phyloP scores from a whole-genome alignment of 2,888 invertebrate species.

The Dynastes tityus region DNA sequence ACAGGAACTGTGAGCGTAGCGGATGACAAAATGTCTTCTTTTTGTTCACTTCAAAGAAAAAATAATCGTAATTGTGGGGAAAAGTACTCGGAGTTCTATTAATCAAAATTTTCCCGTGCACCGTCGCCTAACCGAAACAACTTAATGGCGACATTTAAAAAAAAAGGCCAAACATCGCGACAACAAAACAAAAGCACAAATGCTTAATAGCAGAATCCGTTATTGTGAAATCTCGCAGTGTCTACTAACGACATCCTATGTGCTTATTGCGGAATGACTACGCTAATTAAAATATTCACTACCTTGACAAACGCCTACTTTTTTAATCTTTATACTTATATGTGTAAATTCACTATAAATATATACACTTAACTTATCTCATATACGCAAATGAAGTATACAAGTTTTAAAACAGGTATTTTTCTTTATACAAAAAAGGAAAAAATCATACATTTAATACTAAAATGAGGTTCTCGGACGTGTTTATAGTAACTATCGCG shows the following conservation, averaged over 20 bases:
- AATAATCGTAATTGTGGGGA: constrained; percentile 44
- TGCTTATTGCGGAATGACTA: constrained; percentile 3
- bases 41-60: constrained; percentile 23
- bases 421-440: too few species aligned
- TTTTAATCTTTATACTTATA: too few species aligned
- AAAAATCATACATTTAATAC: too few species aligned
- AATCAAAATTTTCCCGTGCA: constrained; percentile 45
- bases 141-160: constrained; percentile 23
- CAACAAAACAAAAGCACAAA: constrained; percentile 16
- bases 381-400: too few species aligned
- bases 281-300: constrained; percentile 11
- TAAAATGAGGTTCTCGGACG: too few species aligned
- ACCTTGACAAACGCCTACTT: background rate
- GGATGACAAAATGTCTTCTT: constrained; percentile 48
- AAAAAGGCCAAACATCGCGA: constrained; percentile 5
- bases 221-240: constrained; percentile 24
- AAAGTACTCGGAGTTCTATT: constrained; percentile 35
- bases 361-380: background rate
- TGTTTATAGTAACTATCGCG: too few species aligned
- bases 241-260: constrained; percentile 30
- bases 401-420: too few species aligned
- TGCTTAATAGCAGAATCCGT: constrained; percentile 28
- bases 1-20: constrained; percentile 43
- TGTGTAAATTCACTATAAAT: background rate
- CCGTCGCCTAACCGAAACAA: constrained; percentile 35